Conservation (phyloP, 2,888 invertebrate species). For the Pharmacophagus antenor region DNA sequence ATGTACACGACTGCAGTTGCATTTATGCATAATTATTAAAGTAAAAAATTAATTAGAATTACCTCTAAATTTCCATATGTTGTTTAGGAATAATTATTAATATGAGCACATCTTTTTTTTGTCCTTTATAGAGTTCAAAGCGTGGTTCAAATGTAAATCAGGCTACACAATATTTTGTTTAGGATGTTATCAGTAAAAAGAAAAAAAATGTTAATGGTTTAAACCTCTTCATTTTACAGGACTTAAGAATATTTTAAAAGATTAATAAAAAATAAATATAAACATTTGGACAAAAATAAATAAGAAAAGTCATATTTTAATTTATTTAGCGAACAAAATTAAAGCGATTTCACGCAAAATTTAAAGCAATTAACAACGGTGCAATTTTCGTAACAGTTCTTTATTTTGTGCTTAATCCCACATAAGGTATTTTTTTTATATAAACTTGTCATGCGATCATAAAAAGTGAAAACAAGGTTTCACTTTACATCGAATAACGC, state of each 20-base stretch:
- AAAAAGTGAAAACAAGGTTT: slow-evolving; percentile 73
- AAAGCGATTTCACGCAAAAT: slow-evolving; percentile 24
- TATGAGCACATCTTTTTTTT: background rate
- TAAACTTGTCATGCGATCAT: slow-evolving; percentile 62
- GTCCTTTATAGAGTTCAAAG: background rate
- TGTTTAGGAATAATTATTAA: background rate
- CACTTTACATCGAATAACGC: slow-evolving; percentile 43
- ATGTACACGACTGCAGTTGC: background rate
- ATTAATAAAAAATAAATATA: too few species aligned
- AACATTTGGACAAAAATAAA: background rate
- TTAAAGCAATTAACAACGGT: slow-evolving; percentile 36
- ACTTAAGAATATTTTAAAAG: too few species aligned
- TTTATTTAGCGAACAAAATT: background rate
- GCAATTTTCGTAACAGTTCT: slow-evolving; percentile 40
- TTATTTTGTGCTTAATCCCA: slow-evolving; percentile 51
- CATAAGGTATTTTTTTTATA: slow-evolving; percentile 47
- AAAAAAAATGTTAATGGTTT: too few species aligned
- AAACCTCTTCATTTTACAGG: too few species aligned
- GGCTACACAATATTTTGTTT: background rate
- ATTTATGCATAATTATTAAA: background rate
- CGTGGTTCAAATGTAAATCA: background rate
- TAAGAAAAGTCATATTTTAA: too few species aligned
- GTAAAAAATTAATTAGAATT: background rate
- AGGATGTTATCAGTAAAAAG: too few species aligned
- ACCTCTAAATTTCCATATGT: background rate